These are phyloP conservation scores for Spea hammondii DNA, from an alignment of 2,797 vertebrate species.

Conservation along the genomic window DNA sequence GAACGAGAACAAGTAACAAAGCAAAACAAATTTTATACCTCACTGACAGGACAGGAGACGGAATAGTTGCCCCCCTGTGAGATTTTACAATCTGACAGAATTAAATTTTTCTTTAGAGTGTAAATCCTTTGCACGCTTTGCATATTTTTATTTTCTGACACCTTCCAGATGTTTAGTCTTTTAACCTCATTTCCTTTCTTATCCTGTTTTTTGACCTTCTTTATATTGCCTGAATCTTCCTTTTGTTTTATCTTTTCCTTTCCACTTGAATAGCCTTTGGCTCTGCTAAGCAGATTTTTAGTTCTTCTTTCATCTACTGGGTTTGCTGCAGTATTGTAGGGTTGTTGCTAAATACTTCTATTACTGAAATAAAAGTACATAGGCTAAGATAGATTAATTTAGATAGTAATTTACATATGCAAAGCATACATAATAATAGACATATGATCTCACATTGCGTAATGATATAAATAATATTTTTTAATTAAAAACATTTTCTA, in stretches of 20 bases:
- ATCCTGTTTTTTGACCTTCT: background rate
- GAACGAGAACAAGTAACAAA: too few relatives aligned
- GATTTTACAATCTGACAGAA: too few relatives aligned
- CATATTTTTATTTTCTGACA: background rate
- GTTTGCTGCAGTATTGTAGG: too few relatives aligned
- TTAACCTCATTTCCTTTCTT: background rate
- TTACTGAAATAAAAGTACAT: background rate
- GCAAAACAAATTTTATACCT: too few relatives aligned
- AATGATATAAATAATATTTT: too few relatives aligned
- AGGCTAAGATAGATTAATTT: background rate
- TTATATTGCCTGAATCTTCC: constrained; percentile 3
- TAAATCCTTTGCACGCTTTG: background rate
- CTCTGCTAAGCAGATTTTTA: background rate
- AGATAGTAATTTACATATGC: background rate
- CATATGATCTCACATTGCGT: background rate
- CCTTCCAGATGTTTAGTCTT: constrained; percentile 20
- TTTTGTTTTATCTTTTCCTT: background rate
- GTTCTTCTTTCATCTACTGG: background rate
- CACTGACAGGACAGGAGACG: too few relatives aligned
- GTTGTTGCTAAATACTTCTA: background rate
- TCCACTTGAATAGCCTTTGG: background rate
- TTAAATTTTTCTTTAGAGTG: too few relatives aligned
- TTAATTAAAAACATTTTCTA: too few relatives aligned
- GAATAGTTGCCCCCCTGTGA: too few relatives aligned
- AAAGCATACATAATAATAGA: background rate